Evolutionary conservation across 1,140 invertebrate species (phyloP).

Genomic region (Halyomorpha halys): DNA sequence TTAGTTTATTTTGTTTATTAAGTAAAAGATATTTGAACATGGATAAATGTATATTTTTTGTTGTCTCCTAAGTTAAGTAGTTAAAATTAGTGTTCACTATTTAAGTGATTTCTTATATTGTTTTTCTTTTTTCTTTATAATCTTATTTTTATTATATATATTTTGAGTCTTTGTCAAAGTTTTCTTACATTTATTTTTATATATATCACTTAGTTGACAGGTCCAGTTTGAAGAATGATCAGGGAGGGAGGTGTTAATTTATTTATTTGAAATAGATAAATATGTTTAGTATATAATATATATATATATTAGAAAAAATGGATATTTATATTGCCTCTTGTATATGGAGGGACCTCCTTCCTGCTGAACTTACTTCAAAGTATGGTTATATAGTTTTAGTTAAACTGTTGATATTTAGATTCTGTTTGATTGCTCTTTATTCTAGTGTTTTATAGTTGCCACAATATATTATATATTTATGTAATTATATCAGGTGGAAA

Average conservation of each 20-base stretch:
- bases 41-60: conserved; percentile 29
- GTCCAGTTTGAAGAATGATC: conserved; percentile 16
- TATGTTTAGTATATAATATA: conserved; percentile 24
- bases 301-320: conserved; percentile 14
- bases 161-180: conserved; percentile 11
- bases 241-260: conserved; percentile 18
- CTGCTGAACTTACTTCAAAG: conserved; percentile 16
- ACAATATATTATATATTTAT: conserved; percentile 26
- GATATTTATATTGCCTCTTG: background rate
- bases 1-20: conserved; percentile 29
- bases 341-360: background rate
- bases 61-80: conserved; percentile 27
- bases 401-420: conserved; percentile 24
- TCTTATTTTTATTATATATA: conserved; percentile 27
- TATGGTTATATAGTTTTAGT: conserved; percentile 24
- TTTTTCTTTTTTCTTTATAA: conserved; percentile 27
- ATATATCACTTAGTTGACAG: conserved; percentile 22
- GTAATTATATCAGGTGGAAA: conserved; percentile 29
- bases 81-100: conserved; percentile 28
- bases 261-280: conserved; percentile 23
- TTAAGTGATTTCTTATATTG: conserved; percentile 28
- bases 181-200: conserved; percentile 20
- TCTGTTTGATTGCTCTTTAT: conserved; percentile 28
- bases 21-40: conserved; percentile 24
- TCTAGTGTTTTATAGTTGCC: conserved; percentile 27